Conservation (phyloP, 2,888 invertebrate species). For the Tethea ocularis region DNA sequence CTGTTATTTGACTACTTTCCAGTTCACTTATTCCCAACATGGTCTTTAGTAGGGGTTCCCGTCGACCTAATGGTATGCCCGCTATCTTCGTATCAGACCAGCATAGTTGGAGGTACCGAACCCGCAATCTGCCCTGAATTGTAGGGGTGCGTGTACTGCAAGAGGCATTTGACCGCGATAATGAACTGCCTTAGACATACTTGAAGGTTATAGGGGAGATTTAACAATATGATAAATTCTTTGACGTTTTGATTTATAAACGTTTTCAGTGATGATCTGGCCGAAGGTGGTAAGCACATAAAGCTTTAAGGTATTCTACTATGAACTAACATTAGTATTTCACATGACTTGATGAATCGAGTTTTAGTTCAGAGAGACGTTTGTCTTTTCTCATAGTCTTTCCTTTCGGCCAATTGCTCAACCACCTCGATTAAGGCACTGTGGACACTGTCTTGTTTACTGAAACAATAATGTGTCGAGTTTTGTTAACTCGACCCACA, state of each 20-base stretch:
- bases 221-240: too few species aligned
- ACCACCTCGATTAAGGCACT: conserved; percentile 43
- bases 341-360: too few species aligned
- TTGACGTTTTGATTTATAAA: too few species aligned
- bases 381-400: conserved; percentile 13
- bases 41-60: conserved; percentile 4
- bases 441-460: conserved; percentile 43
- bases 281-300: too few species aligned
- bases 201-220: background rate
- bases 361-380: background rate
- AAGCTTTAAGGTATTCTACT: too few species aligned
- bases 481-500: conserved; percentile 40
- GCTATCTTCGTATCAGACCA: conserved; percentile 41
- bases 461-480: conserved; percentile 51
- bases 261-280: too few species aligned
- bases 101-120: conserved; percentile 35
- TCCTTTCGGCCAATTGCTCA: conserved; percentile 38
- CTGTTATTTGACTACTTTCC: background rate
- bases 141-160: conserved; percentile 34
- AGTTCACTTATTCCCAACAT: background rate
- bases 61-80: conserved; percentile 36
- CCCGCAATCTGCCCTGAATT: conserved; percentile 47
- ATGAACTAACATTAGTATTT: too few species aligned
- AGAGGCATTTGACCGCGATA: conserved; percentile 19
- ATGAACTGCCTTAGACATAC: conserved; percentile 25